Evolutionary conservation across 2,888 invertebrate species (phyloP), one percentile per base, ranked within the genome.

Genomic region (Tinea pellionella): DNA sequence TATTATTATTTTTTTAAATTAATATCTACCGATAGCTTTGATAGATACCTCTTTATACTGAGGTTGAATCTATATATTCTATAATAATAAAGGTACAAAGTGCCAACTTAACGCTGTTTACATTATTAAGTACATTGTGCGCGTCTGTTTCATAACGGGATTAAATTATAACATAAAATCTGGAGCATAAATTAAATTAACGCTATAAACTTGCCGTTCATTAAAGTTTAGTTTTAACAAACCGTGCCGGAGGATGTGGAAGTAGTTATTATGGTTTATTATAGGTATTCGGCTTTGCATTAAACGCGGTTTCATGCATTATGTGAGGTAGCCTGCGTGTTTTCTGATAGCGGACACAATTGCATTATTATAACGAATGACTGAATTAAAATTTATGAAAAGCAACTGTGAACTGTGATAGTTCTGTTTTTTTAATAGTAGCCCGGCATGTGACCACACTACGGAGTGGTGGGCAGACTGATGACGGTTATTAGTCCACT

Each of bases 311-410:
- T 37, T 37, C 11, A 37, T 13, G 47, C 47, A 16, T 47, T 47
- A 47, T 47, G 47, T 13, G 47, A 47, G n/a, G 47, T 13, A 53
- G 53, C 19, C 53, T 53, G 53, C 4, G 24, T n/a, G 53, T 12
- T 12, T 12, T 12, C 53, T 53, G 53, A 53, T 53, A 53, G 53
- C 24, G 53, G 53, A 53, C 53, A 53, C 24, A 53, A 53, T 24
- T 53, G 53, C 53, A 53, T 53, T 16, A 16, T 53, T 16, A 53
- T 53, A 18, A 53, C 13, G 47, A 15, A 16, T 47, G 2, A 1
- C 8, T 2, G 41, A 41, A 41, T n/a, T 41, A n/a, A 13, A 41
- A 12, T 41, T 41, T 24, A 24, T 6, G n/a, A n/a, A 24, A 24
- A 6, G 24, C 3, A 6, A 24, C 6, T 24, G 24, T 24, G 24